Base-by-base conservation (phyloP, 1,140 invertebrate species). In the Stegodyphus mimosarum region DNA sequence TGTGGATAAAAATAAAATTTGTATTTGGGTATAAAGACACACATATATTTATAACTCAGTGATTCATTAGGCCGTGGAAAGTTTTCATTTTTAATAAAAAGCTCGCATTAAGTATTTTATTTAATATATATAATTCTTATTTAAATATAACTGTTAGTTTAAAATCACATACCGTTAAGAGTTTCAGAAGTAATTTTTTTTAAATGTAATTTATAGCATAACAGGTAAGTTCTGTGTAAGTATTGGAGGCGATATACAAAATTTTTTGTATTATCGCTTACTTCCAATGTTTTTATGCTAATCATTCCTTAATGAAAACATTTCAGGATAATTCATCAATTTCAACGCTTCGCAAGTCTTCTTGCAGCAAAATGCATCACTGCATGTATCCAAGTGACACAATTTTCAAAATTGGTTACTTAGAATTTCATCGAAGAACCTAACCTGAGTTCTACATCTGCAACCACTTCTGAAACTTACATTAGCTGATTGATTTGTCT, bases 321-420 rank as follows among this genome's bases (percentile, higher is more conserved):
- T 80, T 80, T 80, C 78, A 80, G 78, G 78, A 50, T 11, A 33
- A 50, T 72, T 63, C 78, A 60, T 72, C 78, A 18, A 71, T 80
- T 71, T 70, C 78, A 71, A 48, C 66, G n/a, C 69, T 50, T 49
- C 66, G 78, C 76, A 66, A 78, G 64, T 17, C 76, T 76, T 49
- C 63, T 66, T 13, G 6, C 66, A 80, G 60, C 55, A 51, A 64
- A 55, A 51, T 15, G 5, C 5, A 50, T 63, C n/a, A 48, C 60
- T 52, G 11, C 53, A 53, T 50, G 11, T 52, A 49, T n/a, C 63
- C 17, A 5, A 52, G 50, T 50, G 6, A 69, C 63, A 67, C 33
- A 64, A 64, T 78, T 64, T n/a, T 50, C 64, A 78, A 76, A 50
- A 60, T 33, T 48, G 10, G 17, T 51, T n/a, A 72, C 69, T 71